Base-by-base conservation (phyloP, 2,797 vertebrate genomes). In the Hybognathus amarus region DNA sequence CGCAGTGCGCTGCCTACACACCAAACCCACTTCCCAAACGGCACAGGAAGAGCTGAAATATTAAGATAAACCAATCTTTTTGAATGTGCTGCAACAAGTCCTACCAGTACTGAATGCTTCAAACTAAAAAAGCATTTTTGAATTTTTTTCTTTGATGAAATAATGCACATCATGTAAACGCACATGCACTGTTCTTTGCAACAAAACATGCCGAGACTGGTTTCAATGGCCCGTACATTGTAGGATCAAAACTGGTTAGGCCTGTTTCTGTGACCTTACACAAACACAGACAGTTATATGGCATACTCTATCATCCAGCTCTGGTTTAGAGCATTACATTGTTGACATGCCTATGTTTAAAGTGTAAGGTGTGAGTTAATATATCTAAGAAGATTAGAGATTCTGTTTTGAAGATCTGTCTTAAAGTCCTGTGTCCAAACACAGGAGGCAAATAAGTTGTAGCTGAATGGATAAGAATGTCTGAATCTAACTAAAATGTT, bases 231-330 rank as follows among this genome's bases (percentile, higher is more conserved):
- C 18, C 17, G 40, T 69, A 63, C 20, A 56, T 54, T 38, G 24
- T 17, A 61, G 59, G 45, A 63, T 75, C 22, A 75, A 45, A 85
- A 75, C 87, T 77, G 67, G 86, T 13, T 13, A 63, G 89, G 89
- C 91, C 86, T 6, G 91, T 90, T 91, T 27, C 15, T 6, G 47
- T 69, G 54, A 66, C 38, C 67, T 77, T 71, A 61, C 27, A 50
- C 38, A 10, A 36, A 6, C 20, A 63, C 27, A 24, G n/a, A 54
- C 56, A 36, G 7, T 67, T 77, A 42, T n/a, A 85, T 64, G 80
- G 61, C 74, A 77, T 36, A 73, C 15, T 22, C 15, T 17, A 33
- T 47, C 52, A 75, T 8, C 45, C 40, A 59, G 24, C 8, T 56
- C 6, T 13, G 17, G 13, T 22, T 54, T 52, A 18, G 5, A 8